A percentile compares a stretch with the other conserved stretches of the same genome.
Evolutionary conservation across 2,113 vertebrate species (phyloP).

Genomic region (Ailuropoda melanoleuca): DNA sequence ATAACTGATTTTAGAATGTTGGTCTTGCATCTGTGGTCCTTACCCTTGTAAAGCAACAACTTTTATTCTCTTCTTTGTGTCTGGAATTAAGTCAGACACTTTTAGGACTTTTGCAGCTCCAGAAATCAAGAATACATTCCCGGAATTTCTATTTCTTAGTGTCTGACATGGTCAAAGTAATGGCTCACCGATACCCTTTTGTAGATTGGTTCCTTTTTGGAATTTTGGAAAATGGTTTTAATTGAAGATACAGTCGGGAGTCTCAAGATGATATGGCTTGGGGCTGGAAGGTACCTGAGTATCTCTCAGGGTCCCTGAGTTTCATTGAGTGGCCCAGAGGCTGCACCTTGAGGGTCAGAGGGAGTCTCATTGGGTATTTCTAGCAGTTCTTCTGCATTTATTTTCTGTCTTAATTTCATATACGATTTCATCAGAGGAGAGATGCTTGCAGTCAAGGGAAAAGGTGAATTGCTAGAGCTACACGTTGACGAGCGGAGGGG

Average conservation of each 20-base stretch:
- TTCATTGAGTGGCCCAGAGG: neutral
- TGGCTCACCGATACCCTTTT: neutral
- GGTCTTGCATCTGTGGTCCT: neutral
- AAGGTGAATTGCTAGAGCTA: neutral
- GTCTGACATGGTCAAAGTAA: neutral
- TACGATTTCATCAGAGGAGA: neutral
- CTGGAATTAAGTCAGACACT: neutral
- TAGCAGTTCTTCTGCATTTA: neutral
- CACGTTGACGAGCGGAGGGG: neutral
- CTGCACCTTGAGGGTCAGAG: neutral
- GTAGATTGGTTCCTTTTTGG: neutral
- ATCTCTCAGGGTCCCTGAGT: no score
- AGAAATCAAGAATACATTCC: neutral
- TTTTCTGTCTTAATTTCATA: neutral
- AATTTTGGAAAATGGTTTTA: neutral
- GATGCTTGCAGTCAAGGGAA: neutral
- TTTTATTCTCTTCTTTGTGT: neutral
- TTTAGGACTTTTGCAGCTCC: neutral
- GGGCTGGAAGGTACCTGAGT: neutral
- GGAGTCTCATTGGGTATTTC: no score
- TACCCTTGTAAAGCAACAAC: fast-evolving
- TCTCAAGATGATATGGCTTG: neutral
- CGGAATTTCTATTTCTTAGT: neutral
- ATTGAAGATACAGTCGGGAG: neutral
- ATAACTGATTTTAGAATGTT: neutral